Evolutionary conservation across 2,888 invertebrate species (phyloP).

Genomic region (Heliconius ethilla): DNA sequence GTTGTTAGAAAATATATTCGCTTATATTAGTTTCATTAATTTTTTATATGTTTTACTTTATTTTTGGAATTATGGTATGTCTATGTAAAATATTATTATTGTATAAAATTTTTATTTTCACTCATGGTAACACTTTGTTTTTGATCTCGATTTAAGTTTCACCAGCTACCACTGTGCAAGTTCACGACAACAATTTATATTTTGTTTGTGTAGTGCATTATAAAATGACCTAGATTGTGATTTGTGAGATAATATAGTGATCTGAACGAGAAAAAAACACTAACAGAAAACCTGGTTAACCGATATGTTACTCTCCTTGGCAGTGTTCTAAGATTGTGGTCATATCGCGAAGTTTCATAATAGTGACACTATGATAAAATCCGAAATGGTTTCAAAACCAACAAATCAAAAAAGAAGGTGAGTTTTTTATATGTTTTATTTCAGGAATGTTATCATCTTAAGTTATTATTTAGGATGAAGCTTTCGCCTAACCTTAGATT

Average conservation of each 20-base stretch:
- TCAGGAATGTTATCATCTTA: neutral
- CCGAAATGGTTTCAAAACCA: conserved; percentile 77
- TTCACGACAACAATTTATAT: conserved; percentile 75
- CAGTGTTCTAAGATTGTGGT: conserved; percentile 82
- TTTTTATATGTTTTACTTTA: neutral
- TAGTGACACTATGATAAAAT: conserved; percentile 66
- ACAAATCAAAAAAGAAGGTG: conserved; percentile 88
- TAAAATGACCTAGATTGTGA: conserved; percentile 78
- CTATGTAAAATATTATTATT: neutral
- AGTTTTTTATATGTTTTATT: conserved; percentile 47
- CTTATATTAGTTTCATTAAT: neutral
- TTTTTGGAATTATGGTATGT: neutral
- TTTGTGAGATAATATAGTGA: conserved; percentile 65
- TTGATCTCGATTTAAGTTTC: conserved; percentile 37
- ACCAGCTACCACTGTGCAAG: conserved; percentile 64
- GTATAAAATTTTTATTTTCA: neutral
- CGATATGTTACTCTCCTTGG: conserved; percentile 82
- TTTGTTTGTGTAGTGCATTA: conserved; percentile 70
- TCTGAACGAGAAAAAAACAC: conserved; percentile 58
- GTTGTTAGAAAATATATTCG: neutral
- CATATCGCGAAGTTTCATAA: conserved; percentile 76
- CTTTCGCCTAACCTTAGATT: conserved; percentile 36
- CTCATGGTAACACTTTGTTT: conserved; percentile 28
- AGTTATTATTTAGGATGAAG: neutral
- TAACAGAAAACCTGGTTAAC: conserved; percentile 62